Conservation (phyloP, 2,888 invertebrate genomes). For the Pterostichus niger region DNA sequence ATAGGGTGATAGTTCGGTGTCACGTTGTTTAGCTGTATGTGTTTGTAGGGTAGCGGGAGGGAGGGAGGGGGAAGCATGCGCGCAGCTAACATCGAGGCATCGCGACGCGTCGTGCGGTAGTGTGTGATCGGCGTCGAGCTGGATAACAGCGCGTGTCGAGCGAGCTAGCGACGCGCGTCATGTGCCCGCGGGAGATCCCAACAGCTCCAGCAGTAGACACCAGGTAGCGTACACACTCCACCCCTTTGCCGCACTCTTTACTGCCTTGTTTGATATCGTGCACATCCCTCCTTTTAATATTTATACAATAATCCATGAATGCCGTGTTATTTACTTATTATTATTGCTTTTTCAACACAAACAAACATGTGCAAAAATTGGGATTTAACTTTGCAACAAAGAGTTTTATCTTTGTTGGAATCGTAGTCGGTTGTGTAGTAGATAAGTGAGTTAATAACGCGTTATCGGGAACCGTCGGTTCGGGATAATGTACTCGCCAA, state of each 20-base stretch:
- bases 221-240: slow-evolving; percentile 2
- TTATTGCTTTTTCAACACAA: too few species aligned
- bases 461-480: not conserved
- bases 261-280: too few species aligned
- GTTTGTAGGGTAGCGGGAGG: too few species aligned
- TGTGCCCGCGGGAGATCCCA: slow-evolving; percentile 25
- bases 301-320: too few species aligned
- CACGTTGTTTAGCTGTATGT: slow-evolving; percentile 17
- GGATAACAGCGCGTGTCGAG: not conserved
- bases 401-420: not conserved
- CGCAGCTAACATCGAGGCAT: not conserved
- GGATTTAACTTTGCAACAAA: too few species aligned
- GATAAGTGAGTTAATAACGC: slow-evolving; percentile 8
- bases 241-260: not conserved
- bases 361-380: too few species aligned
- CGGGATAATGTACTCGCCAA: slow-evolving; percentile 12
- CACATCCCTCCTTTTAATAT: too few species aligned
- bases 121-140: slow-evolving; percentile 42
- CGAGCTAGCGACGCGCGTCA: slow-evolving; percentile 19
- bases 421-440: not conserved
- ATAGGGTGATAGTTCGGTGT: not conserved
- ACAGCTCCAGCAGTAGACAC: slow-evolving; percentile 11
- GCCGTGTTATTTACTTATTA: too few species aligned
- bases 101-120: slow-evolving; percentile 21
- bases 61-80: not conserved